Base-by-base conservation (phyloP, 2,888 invertebrate species). In the Amaurobius ferox region DNA sequence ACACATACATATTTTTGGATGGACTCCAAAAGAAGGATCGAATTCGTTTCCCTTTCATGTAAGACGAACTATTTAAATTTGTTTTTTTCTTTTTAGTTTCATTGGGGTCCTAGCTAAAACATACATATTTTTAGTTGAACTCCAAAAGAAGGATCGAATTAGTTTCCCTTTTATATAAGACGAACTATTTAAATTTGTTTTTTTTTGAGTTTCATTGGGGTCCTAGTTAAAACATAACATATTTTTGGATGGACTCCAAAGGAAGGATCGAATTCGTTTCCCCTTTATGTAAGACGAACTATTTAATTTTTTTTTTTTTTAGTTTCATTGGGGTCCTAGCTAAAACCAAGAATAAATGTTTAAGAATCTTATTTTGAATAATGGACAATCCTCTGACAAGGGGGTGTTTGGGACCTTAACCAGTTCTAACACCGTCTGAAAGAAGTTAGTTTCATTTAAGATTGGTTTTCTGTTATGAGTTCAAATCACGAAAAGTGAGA, bases 171-270 rank as follows among this genome's bases (percentile, higher is more conserved):
- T 55, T 55, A 3, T 55, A 23, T 5, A 23, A 23, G 44, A n/a
- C n/a, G n/a, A 44, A 44, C 11, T 13, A 44, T 44, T 35, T 9
- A 35, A 44, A 44, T 44, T 44, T 44, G 16, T 44, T 44, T 44
- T 44, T 44, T 55, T n/a, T n/a, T n/a, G n/a, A n/a, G n/a, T n/a
- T 55, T 55, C 23, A 55, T 55, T 55, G 44, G 19, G 55, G 55
- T 23, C 16, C 6, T 23, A 55, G 5, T n/a, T 55, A 55, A n/a
- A n/a, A 23, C n/a, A n/a, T n/a, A n/a, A n/a, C n/a, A n/a, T n/a
- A 16, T 11, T 55, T 35, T 55, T 55, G 55, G 55, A 19, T 11
- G 1, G 2, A 19, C 19, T 55, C 55, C 55, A 55, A 55, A 55
- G 23, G 1, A 11, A 55, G 23, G 23, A 55, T 23, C 19, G 11